phyloP scores from a whole-genome alignment of 2,888 invertebrate genomes.

The Sussaba pulchella region DNA sequence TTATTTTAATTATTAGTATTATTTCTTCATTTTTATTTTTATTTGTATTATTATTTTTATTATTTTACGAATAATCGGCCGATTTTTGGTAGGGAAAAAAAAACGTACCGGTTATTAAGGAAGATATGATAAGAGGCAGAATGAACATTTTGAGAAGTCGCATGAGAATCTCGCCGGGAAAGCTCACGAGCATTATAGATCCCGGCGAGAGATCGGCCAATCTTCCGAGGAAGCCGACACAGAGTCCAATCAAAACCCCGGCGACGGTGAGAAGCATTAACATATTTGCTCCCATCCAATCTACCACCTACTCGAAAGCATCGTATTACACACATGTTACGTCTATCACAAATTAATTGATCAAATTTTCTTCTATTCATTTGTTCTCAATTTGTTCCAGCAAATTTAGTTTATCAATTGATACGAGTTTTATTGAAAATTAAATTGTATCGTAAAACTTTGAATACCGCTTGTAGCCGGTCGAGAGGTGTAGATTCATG shows the following conservation, averaged over 20 bases:
- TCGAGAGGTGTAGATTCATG: slow-evolving; percentile 69
- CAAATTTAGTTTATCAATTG: too few species aligned
- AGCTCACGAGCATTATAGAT: slow-evolving; percentile 87
- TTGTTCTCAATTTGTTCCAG: neutral
- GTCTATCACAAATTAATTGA: neutral
- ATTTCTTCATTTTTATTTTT: neutral
- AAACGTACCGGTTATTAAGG: slow-evolving; percentile 86
- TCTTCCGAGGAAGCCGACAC: slow-evolving; percentile 86
- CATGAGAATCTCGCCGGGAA: slow-evolving; percentile 90
- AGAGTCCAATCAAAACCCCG: slow-evolving; percentile 86
- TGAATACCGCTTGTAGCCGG: slow-evolving; percentile 71
- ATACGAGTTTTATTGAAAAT: too few species aligned
- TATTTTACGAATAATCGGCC: neutral
- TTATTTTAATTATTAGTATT: neutral
- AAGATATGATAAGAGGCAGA: slow-evolving; percentile 88
- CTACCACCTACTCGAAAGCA: slow-evolving; percentile 73
- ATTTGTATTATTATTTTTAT: neutral
- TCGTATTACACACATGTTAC: neutral
- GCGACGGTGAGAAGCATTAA: slow-evolving; percentile 87
- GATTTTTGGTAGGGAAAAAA: neutral
- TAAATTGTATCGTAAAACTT: neutral
- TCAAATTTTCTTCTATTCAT: neutral
- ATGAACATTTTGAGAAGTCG: slow-evolving; percentile 89
- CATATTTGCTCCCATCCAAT: slow-evolving; percentile 85
- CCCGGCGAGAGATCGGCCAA: slow-evolving; percentile 84